These are phyloP conservation scores for Kuschelorhynchus macadamiae DNA, from an alignment of 2,888 invertebrate species.

Conservation along the genomic window DNA sequence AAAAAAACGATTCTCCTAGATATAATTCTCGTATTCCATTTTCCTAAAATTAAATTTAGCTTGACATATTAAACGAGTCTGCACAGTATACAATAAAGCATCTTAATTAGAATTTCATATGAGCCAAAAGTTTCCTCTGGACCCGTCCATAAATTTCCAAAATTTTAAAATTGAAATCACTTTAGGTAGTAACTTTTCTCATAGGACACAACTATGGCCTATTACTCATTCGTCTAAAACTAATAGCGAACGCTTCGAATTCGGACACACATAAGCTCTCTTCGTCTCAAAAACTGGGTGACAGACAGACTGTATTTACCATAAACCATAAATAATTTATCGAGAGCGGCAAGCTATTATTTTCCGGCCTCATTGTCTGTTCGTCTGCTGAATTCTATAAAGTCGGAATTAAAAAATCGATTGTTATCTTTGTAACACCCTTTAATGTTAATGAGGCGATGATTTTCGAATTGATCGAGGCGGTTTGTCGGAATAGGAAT, in stretches of 20 bases:
- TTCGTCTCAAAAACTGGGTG: constrained; percentile 57
- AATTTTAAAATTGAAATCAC: constrained; percentile 42
- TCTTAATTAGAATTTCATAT: constrained; percentile 15
- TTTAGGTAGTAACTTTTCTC: constrained; percentile 7
- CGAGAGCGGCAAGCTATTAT: constrained; percentile 41
- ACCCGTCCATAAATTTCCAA: constrained; percentile 31
- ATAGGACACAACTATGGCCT: constrained; percentile 1
- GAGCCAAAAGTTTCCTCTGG: constrained; percentile 23
- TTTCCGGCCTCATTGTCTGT: constrained; percentile 41
- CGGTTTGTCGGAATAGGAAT: constrained; percentile 13
- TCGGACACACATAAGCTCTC: constrained; percentile 52
- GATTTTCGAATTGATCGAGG: constrained; percentile 24
- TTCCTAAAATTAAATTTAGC: too few species aligned
- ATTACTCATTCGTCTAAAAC: constrained; percentile 37
- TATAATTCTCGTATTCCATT: too few species aligned
- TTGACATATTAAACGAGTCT: too few species aligned
- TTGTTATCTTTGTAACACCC: constrained; percentile 47
- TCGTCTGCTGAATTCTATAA: constrained; percentile 50
- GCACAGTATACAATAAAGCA: too few species aligned
- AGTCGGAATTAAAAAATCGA: constrained; percentile 46
- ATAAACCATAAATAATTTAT: constrained; percentile 60
- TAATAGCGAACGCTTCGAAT: constrained; percentile 37
- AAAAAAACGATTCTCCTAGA: too few species aligned
- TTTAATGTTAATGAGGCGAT: constrained; percentile 37
- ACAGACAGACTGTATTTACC: constrained; percentile 54